Conservation (phyloP, 2,113 vertebrate genomes). For the Origma solitaria region DNA sequence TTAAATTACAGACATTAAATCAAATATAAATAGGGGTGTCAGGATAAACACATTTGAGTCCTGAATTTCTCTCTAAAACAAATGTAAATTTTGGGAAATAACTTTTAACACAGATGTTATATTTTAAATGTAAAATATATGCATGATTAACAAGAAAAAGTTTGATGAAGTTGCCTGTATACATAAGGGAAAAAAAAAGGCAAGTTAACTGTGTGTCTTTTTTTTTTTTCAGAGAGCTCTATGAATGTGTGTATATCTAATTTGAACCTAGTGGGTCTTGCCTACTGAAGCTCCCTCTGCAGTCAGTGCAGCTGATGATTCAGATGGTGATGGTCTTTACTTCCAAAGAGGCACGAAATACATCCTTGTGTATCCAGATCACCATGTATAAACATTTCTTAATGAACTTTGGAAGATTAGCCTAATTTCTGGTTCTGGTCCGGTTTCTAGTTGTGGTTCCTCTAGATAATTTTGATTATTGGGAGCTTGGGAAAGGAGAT, state of each 20-base stretch:
- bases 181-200: background rate
- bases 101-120: rapidly evolving
- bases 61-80: background rate
- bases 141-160: background rate
- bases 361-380: background rate
- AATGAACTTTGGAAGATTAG: background rate
- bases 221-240: background rate
- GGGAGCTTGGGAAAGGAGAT: background rate
- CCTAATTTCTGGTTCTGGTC: background rate
- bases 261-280: background rate
- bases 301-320: background rate
- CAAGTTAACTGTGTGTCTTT: background rate
- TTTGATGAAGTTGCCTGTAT: background rate
- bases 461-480: background rate
- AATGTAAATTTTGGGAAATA: background rate
- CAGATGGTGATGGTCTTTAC: background rate
- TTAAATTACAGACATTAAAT: background rate
- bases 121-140: background rate
- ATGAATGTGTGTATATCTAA: background rate
- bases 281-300: background rate
- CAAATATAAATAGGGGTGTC: background rate
- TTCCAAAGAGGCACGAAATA: background rate
- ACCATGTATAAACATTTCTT: background rate
- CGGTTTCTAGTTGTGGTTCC: background rate
- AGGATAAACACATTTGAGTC: background rate